Percentiles rank a stretch among this genome's conserved stretches.
Conservation (phyloP, 2,113 vertebrate genomes). For the Leucopsar rothschildi region DNA sequence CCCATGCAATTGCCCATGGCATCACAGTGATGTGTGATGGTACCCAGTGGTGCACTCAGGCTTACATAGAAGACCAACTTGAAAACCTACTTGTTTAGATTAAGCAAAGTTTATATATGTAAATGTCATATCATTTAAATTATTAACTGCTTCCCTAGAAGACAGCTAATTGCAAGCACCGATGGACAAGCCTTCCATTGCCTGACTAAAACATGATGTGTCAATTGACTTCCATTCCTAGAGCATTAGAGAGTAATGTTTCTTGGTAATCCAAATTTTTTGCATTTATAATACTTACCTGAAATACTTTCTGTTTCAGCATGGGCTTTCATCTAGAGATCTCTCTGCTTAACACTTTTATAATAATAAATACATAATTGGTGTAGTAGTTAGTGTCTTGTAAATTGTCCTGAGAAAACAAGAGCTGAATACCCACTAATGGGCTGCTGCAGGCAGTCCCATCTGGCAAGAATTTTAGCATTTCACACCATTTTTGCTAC, state of each 20-base stretch:
- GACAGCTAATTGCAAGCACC: background rate
- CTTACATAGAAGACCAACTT: background rate
- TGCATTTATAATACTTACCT: background rate
- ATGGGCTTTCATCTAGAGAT: background rate
- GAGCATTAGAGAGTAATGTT: background rate
- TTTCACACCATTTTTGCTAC: slow-evolving; percentile 2
- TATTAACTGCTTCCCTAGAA: background rate
- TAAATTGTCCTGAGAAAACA: background rate
- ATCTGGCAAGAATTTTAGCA: background rate
- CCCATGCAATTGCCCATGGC: no score
- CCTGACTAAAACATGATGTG: background rate
- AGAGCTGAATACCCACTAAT: background rate
- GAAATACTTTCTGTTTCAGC: background rate
- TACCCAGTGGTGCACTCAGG: background rate
- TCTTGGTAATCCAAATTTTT: background rate
- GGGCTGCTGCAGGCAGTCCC: background rate
- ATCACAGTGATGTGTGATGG: background rate
- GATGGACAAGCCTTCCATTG: background rate
- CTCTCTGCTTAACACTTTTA: background rate
- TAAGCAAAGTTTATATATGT: background rate
- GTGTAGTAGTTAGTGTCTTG: background rate
- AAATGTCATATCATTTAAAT: background rate
- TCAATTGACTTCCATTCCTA: background rate
- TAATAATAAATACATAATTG: background rate
- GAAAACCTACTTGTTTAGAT: background rate